Conservation (phyloP, 2,797 vertebrate species). For the Centropyge bicolor region DNA sequence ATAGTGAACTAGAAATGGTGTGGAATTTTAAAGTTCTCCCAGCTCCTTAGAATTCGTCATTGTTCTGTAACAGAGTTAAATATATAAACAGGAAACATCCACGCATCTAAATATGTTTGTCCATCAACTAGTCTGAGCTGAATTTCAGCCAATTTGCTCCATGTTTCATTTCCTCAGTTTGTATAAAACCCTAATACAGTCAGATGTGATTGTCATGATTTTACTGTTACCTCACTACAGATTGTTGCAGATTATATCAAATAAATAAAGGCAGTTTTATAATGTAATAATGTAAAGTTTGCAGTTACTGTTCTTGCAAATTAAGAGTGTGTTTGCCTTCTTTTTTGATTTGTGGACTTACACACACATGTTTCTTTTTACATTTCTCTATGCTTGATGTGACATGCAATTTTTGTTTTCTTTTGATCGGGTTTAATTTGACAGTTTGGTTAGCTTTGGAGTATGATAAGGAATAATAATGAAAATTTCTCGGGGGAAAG, state of each 20-base stretch:
- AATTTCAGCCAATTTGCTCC: background rate
- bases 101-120: background rate
- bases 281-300: too few species aligned
- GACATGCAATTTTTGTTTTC: background rate
- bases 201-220: background rate
- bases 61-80: too few species aligned
- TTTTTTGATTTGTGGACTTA: background rate
- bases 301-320: background rate
- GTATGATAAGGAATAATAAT: background rate
- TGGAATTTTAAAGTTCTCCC: too few species aligned
- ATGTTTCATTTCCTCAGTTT: background rate
- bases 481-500: background rate
- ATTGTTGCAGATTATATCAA: constrained; percentile 9
- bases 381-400: background rate
- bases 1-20: too few species aligned
- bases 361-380: background rate
- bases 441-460: background rate
- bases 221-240: background rate
- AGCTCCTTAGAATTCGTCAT: too few species aligned
- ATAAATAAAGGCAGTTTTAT: background rate
- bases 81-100: background rate
- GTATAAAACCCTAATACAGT: background rate
- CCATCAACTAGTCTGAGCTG: background rate
- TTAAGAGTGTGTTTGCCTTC: background rate
- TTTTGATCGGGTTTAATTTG: background rate